Conservation (phyloP, 2,113 vertebrate species). For the Chrysochloris asiatica region DNA sequence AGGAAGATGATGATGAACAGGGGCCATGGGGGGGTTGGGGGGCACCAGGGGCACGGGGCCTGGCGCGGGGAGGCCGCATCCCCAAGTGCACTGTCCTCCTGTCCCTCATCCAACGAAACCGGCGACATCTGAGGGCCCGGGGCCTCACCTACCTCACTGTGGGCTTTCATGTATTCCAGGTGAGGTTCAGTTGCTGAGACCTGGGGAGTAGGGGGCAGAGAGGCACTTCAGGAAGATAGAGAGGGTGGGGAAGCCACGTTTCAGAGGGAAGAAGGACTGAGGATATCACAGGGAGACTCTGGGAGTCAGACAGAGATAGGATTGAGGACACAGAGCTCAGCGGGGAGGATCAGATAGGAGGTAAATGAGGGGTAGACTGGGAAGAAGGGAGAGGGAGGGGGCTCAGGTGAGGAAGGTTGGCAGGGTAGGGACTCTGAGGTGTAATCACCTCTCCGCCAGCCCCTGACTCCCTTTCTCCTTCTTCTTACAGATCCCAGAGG, state of each 20-base stretch:
- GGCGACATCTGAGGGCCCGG: constrained; percentile 53
- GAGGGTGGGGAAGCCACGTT: fast-evolving
- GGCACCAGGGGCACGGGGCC: background rate
- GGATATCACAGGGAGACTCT: background rate
- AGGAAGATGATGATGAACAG: constrained; percentile 37
- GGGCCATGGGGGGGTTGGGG: constrained; percentile 53
- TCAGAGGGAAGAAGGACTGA: background rate
- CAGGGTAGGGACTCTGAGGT: background rate
- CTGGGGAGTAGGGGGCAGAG: fast-evolving
- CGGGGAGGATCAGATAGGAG: background rate
- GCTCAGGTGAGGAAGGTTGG: no score
- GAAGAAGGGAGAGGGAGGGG: background rate
- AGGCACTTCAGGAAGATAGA: background rate
- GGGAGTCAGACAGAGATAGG: background rate
- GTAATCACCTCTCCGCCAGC: fast-evolving
- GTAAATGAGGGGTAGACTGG: no score
- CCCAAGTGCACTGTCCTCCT: constrained; percentile 78
- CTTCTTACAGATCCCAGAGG: constrained; percentile 73
- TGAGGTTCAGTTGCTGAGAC: background rate
- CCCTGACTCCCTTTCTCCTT: background rate
- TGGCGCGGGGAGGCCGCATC: background rate
- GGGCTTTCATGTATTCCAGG: constrained; percentile 81
- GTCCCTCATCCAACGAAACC: constrained; percentile 80
- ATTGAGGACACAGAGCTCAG: background rate
- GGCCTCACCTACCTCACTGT: constrained; percentile 79